Conservation (phyloP, 92 coral and sea anemone genomes). For the Palythoa caribaeorum region DNA sequence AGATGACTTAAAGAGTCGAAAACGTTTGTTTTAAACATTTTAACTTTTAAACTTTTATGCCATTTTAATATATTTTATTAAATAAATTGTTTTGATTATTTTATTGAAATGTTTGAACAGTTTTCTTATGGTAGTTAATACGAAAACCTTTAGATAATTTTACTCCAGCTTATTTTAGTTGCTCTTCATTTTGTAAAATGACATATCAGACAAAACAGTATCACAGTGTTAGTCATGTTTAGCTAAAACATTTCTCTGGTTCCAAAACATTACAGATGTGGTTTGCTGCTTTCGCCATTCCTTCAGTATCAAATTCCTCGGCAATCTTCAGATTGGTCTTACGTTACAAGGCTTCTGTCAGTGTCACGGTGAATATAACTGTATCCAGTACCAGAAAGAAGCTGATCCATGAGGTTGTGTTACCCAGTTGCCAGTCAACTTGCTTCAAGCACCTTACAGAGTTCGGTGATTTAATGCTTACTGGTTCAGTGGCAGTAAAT, state of each 20-base stretch:
- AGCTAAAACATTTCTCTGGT: neutral
- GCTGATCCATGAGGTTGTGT: neutral
- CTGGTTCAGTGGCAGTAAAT: constrained; percentile 68
- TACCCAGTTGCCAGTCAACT: constrained; percentile 19
- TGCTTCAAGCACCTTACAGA: constrained; percentile 13
- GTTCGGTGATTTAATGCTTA: constrained; percentile 31
- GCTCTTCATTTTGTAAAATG: neutral
- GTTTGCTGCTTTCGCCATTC: neutral
- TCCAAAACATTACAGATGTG: neutral
- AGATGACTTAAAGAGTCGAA: no score
- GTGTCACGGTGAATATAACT: constrained; percentile 51
- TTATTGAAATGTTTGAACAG: no score
- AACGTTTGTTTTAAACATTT: no score
- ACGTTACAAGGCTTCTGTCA: constrained; percentile 59
- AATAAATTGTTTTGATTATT: no score
- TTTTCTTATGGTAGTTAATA: no score
- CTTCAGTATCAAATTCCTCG: constrained; percentile 30
- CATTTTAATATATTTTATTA: no score
- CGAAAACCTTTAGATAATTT: no score
- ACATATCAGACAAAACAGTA: no score
- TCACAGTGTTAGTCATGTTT: neutral
- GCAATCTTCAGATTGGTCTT: constrained; percentile 70
- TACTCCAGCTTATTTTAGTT: neutral
- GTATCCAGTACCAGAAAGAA: constrained; percentile 15
- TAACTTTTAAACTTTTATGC: no score